Base-by-base conservation (phyloP, 2,113 vertebrate species). In the Leucopsar rothschildi region DNA sequence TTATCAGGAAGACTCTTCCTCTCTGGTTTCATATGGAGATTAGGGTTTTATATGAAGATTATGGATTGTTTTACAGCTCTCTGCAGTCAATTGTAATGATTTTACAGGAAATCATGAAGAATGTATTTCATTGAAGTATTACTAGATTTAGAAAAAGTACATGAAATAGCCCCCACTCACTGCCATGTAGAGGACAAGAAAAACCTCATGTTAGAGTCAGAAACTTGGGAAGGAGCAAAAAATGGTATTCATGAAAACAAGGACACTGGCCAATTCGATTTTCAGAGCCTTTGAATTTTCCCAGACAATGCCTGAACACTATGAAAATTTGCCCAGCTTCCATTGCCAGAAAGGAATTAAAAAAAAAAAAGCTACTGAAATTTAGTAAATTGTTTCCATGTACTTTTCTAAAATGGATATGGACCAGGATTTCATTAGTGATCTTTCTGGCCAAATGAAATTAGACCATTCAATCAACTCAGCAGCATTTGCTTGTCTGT, bases 361-460 rank as follows among this genome's bases (percentile, higher is more conserved):
- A 55, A 17, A 28, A 35, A 35, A 79, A 85, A 81, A 47, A 4
- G 44, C 61, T 2, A 7, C 69, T 85, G 83, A 95, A 89, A 95
- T 82, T 71, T 33, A 82, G 81, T 75, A 50, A 92, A 96, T 79
- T 84, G 73, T 82, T 94, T 91, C 92, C 92, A 96, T 70, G 50
- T 23, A 90, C 39, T 86, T 80, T 66, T 92, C 59, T 70, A 69
- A 91, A 92, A 89, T 49, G 57, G 52, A 0, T 78, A 71, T 71
- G 83, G 61, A 93, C 77, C 53, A 79, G 77, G 49, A 69, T 69
- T 89, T 93, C 49, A 27, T 65, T 79, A 91, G 49, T 42, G 61
- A 89, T 68, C 37, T 70, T 88, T 81, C 27, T 42, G 37, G 50
- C 61, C 79, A 90, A 95, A 91, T 35, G 35, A 94, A 93, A 92